Base-by-base conservation (phyloP, 1,140 invertebrate species). In the Drosophila parabipectinata region DNA sequence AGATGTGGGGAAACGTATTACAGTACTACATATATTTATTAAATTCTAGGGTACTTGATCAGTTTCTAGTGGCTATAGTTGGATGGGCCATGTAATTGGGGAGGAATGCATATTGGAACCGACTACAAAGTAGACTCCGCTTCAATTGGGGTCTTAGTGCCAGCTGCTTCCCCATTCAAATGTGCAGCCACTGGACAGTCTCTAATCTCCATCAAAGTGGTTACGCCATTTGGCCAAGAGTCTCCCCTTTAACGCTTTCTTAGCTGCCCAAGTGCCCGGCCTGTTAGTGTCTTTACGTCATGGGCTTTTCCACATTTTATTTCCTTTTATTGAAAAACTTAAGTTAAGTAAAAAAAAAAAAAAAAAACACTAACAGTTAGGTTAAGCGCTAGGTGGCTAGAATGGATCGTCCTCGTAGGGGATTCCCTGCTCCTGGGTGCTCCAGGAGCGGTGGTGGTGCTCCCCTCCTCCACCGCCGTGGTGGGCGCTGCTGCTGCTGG, bases 401-500 rank as follows among this genome's bases (percentile, higher is more conserved):
- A 47, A 58, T 50, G 50, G 58, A 54, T 84, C 34, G 6, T 52
- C 56, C 3, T 60, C 32, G 26, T 69, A n/a, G 32, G 10, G 37
- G 10, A 10, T 8, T 34, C 3, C 32, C 32, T 10, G 32, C 34
- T 28, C 26, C 26, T 34, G 37, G 1, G 77, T 61, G 12, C 61
- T 55, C 61, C 81, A 68, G n/a, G 67, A 71, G 18, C 67, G 44
- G 37, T 71, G 51, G 14, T 61, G 58, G 7, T 69, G 41, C 41
- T 44, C 41, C 41, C 5, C 14, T 2, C 14, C 41, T 8, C 67
- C 34, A 30, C 52, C 21, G 60, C 59, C 57, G 50, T 77, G 45
- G 30, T 77, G 74, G 15, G 45, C 75, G 52, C 41, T 58, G 39
- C 89, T 91, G 74, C 89, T 91, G 64, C 85, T 85, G 18, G 90